Evolutionary conservation across 2,113 vertebrate species (phyloP), one percentile per base, ranked within the genome.

Genomic region (Plecturocebus donacophilus): DNA sequence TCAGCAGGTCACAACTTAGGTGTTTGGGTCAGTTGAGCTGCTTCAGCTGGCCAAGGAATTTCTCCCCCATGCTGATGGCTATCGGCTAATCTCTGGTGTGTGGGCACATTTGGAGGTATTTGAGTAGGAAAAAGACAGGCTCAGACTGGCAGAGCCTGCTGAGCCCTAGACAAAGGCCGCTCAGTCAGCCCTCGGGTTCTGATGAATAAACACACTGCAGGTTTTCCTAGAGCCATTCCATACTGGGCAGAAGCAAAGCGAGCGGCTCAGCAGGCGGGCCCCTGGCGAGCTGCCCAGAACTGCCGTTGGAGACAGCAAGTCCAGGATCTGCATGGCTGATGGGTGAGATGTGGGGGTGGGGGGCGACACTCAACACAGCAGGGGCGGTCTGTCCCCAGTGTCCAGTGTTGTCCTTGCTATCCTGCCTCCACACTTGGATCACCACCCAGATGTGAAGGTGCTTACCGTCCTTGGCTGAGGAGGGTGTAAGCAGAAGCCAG

Each of bases 131-230:
- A 95, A 94, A 87, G 89, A 38, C 80, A 1, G 32, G 49, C 96
- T 97, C 92, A 42, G 52, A 27, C 84, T 70, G 80, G 75, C 93
- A 79, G 89, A 95, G 88, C 49, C 13, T n/a, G 35, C 94, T 81
- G 80, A 82, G n/a, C 81, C 84, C 45, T 91, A 86, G 92, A 95
- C 95, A 97, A 87, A 94, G 97, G 91, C 92, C 10, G 11, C 85
- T 56, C 84, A 2, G 56, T n/a, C 30, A 5, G 42, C 38, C 75
- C 10, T 40, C 40, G 0, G 27, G 45, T 40, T 70, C 66, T 49
- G 52, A 77, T 49, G 61, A 90, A 35, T 54, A 73, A 68, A 42
- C 87, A 23, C 13, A 3, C 75, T 3, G 8, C 40, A 0, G 52
- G 45, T 56, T 76, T 64, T 45, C 92, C 64, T 13, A 21, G 71